Conservation (phyloP, 2,888 invertebrate species). For the Dicroscelio sp. region DNA sequence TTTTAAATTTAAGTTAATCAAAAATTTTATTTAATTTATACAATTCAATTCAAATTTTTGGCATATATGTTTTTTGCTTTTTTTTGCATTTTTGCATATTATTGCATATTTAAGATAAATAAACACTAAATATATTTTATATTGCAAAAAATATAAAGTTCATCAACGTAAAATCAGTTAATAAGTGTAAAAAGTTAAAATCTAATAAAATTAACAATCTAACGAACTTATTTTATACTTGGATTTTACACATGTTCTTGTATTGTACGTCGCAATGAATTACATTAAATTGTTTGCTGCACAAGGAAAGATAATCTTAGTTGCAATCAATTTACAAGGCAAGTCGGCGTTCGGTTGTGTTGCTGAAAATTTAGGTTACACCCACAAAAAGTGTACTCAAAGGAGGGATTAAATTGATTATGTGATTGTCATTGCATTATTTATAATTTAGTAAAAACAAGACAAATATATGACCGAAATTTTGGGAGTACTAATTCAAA, state of each 20-base stretch:
- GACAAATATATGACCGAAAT: neutral
- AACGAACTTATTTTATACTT: no score
- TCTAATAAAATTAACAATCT: no score
- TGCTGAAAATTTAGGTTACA: constrained; percentile 52
- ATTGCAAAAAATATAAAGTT: no score
- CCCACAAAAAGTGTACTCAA: constrained; percentile 1
- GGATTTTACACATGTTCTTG: neutral
- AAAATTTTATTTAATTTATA: no score
- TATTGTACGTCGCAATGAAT: neutral
- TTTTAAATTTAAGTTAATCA: no score
- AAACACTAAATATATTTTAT: no score
- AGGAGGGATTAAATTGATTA: constrained; percentile 37
- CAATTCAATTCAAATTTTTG: no score
- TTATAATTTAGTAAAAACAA: neutral
- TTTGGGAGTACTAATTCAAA: neutral
- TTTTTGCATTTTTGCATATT: no score
- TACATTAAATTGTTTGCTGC: neutral
- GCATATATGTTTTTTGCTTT: no score
- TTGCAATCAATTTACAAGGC: constrained; percentile 43
- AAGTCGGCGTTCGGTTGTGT: constrained; percentile 14
- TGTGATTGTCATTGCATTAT: neutral
- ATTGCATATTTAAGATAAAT: no score
- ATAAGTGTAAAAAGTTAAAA: no score
- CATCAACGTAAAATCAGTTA: no score
- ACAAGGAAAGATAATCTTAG: constrained; percentile 42